A percentile compares a stretch with the other conserved stretches of the same genome.
Evolutionary conservation across 2,888 invertebrate species (phyloP).

Genomic region (Pseudanteris insignis): DNA sequence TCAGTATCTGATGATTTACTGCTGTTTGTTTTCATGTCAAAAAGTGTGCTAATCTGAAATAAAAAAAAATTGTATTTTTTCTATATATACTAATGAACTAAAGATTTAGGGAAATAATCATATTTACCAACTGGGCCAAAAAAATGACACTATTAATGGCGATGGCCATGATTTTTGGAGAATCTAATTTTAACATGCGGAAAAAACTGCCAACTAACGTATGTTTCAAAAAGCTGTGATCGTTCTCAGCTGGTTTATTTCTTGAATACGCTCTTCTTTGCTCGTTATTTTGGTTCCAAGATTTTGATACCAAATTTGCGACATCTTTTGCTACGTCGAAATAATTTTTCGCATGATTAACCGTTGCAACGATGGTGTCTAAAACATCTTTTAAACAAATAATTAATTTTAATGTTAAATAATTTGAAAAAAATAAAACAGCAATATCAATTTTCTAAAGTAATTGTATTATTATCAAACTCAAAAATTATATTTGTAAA

Average conservation of each 20-base stretch:
- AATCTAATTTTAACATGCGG: slow-evolving; percentile 78
- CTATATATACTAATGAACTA: too few relatives aligned
- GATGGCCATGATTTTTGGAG: slow-evolving; percentile 80
- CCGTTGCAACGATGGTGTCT: slow-evolving; percentile 67
- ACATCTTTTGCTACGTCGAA: slow-evolving; percentile 70
- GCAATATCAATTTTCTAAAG: slow-evolving; percentile 4
- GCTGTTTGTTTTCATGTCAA: slow-evolving; percentile 60
- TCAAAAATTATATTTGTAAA: too few relatives aligned
- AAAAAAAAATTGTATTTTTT: too few relatives aligned
- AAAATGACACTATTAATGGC: slow-evolving; percentile 85
- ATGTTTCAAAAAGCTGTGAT: slow-evolving; percentile 23
- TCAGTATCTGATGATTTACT: slow-evolving; percentile 57
- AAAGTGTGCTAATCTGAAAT: slow-evolving; percentile 74
- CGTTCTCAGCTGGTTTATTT: slow-evolving; percentile 55
- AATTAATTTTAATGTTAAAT: neutral
- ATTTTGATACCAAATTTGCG: slow-evolving; percentile 71
- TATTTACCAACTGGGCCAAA: slow-evolving; percentile 80
- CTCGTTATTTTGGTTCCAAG: slow-evolving; percentile 64
- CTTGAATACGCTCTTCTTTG: slow-evolving; percentile 52
- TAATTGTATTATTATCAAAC: too few relatives aligned
- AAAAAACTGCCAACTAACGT: slow-evolving; percentile 70
- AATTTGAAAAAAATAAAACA: slow-evolving; percentile 4
- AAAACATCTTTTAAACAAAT: too few relatives aligned
- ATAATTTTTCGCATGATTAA: slow-evolving; percentile 68
- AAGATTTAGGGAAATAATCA: too few relatives aligned